These are phyloP conservation scores for Egretta garzetta DNA, from an alignment of 2,113 vertebrate species.

Conservation along the genomic window DNA sequence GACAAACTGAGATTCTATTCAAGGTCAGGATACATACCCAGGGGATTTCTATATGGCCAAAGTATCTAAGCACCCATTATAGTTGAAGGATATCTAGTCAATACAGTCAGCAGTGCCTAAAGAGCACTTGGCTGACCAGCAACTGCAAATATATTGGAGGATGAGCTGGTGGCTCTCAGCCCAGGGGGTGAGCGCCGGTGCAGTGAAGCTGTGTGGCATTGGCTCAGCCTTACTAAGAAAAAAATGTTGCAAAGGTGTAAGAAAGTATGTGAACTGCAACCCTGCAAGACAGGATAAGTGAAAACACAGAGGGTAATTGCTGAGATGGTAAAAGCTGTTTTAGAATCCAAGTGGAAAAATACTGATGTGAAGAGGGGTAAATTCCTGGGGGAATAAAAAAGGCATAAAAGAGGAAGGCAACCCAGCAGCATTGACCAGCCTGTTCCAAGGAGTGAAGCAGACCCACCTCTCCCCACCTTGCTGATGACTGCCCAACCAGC, in stretches of 20 bases:
- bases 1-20: neutral
- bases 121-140: neutral
- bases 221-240: neutral
- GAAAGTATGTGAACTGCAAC: neutral
- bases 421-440: neutral
- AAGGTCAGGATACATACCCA: neutral
- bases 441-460: neutral
- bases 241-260: neutral
- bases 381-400: neutral
- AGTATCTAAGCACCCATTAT: neutral
- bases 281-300: neutral
- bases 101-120: neutral
- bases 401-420: neutral
- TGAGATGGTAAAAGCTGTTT: neutral
- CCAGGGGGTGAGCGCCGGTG: neutral
- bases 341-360: neutral
- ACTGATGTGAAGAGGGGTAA: neutral
- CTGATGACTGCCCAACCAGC: neutral
- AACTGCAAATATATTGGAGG: neutral
- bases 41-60: neutral
- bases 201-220: fast-evolving
- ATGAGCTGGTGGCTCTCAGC: neutral
- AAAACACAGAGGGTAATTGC: neutral
- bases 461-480: neutral
- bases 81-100: neutral